Conservation (phyloP, 2,888 invertebrate genomes). For the Vesta saturnalis region DNA sequence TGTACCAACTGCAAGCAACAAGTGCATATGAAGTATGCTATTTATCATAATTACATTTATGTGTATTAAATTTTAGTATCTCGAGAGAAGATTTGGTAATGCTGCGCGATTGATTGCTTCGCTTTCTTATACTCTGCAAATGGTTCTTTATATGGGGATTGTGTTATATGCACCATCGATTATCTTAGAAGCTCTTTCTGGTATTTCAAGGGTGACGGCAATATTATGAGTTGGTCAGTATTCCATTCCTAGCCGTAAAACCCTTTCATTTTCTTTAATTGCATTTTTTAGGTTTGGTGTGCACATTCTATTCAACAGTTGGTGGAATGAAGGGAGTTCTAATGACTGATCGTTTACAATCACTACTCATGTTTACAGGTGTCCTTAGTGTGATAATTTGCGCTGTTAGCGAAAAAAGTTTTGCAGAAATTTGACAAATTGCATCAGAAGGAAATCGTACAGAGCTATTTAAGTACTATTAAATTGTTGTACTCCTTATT, state of each 20-base stretch:
- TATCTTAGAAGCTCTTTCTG: constrained; percentile 87
- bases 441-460: constrained; percentile 77
- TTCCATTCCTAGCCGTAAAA: not conserved
- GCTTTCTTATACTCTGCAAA: constrained; percentile 86
- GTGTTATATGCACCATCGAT: constrained; percentile 94
- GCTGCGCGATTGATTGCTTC: constrained; percentile 81
- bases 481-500: not conserved
- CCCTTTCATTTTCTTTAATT: not conserved
- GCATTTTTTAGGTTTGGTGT: constrained; percentile 68
- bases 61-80: constrained; percentile 70
- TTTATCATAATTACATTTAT: not conserved
- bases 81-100: constrained; percentile 87
- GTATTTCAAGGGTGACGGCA: constrained; percentile 76
- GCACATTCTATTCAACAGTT: constrained; percentile 87
- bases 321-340: constrained; percentile 94
- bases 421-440: constrained; percentile 75
- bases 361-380: constrained; percentile 85
- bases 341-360: constrained; percentile 87
- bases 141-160: constrained; percentile 90
- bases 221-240: constrained; percentile 73
- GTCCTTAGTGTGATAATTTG: constrained; percentile 82
- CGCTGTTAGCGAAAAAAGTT: constrained; percentile 76
- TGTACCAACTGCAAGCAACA: constrained; percentile 83
- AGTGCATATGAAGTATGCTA: constrained; percentile 83
- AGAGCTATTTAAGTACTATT: constrained; percentile 71